Evolutionary conservation across 2,113 vertebrate species (phyloP), one percentile per base, ranked within the genome.

Genomic region (Odocoileus hemionus): DNA sequence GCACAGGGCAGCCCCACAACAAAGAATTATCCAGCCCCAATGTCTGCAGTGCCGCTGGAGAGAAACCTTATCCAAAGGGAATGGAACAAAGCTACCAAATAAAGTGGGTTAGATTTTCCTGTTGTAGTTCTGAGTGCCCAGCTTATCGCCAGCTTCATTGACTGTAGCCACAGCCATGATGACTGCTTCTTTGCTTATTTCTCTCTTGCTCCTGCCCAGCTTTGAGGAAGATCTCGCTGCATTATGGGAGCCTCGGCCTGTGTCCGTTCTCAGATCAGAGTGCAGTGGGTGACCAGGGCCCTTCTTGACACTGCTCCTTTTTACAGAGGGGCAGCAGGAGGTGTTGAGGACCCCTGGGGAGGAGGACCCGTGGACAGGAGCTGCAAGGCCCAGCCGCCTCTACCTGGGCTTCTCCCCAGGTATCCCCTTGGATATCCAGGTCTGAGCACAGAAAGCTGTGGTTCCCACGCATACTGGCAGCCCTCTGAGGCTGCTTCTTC

Each of bases 101-200:
- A 50, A 52, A 50, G 23, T 26, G 15, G 67, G 13, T 15, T 23
- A 23, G 47, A 13, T 33, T 52, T 82, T 47, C 39, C 91, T 15
- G 52, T 10, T 15, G 52, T 7, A 36, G 23, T 28, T n/a, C 61
- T 36, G 30, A 21, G 39, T 15, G 23, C 39, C 91, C 15, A 45
- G 64, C 82, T 50, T 39, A 7, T 47, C 1, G 0, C 26, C 90
- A 58, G 39, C 19, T 28, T 4, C 52, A 26, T 0, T 8, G 28
- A 30, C 0, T 0, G 5, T 23, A 30, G 23, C 28, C 25, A n/a
- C 0, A 6, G 16, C 26, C 52, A 26, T 2, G 21, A 45, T 14
- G 47, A 8, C 47, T 54, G 19, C 6, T 2, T 14, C 74, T 17
- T 3, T n/a, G 45, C 12, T 78, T 28, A 21, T 21, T 60, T 43